Conservation (phyloP, 2,797 vertebrate genomes). For the Poliocrania exsul region DNA sequence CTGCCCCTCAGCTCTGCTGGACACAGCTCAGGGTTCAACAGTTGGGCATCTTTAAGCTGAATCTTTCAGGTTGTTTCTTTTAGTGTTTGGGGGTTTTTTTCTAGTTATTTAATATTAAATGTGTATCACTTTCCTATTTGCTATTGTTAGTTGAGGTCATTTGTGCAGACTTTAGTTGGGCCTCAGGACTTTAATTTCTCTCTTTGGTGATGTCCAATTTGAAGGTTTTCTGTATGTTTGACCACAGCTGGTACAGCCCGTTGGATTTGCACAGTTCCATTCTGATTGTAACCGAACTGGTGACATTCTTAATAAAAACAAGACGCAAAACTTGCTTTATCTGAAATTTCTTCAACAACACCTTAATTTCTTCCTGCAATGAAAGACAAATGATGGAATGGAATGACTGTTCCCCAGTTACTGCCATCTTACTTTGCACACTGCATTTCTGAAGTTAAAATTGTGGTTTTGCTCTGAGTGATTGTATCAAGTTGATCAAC, state of each 20-base stretch:
- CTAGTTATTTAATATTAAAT: not conserved
- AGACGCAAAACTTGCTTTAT: conserved; percentile 65
- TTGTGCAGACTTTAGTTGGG: not conserved
- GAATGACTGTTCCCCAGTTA: not conserved
- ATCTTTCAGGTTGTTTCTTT: conserved; percentile 3
- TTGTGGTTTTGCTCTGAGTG: not conserved
- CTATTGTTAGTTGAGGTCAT: not conserved
- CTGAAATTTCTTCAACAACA: conserved; percentile 55
- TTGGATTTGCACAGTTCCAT: conserved; percentile 20
- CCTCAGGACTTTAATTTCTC: conserved; percentile 21
- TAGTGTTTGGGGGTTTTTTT: not conserved
- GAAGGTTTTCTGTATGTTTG: conserved; percentile 21
- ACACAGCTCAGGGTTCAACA: not conserved
- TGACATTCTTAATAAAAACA: conserved; percentile 66
- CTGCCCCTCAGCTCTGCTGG: not conserved
- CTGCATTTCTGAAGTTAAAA: not conserved
- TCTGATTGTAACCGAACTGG: conserved; percentile 48
- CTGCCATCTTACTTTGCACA: not conserved
- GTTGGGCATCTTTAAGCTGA: not conserved
- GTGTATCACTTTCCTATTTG: not conserved
- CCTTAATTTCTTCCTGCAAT: not conserved
- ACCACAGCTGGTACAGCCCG: not conserved
- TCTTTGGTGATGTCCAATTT: not conserved
- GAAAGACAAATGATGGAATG: not conserved
- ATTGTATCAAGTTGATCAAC: not conserved